Percentiles rank a stretch among this genome's conserved stretches.
phyloP scores from a whole-genome alignment of 2,797 vertebrate species.

The Eulemur coronatus region DNA sequence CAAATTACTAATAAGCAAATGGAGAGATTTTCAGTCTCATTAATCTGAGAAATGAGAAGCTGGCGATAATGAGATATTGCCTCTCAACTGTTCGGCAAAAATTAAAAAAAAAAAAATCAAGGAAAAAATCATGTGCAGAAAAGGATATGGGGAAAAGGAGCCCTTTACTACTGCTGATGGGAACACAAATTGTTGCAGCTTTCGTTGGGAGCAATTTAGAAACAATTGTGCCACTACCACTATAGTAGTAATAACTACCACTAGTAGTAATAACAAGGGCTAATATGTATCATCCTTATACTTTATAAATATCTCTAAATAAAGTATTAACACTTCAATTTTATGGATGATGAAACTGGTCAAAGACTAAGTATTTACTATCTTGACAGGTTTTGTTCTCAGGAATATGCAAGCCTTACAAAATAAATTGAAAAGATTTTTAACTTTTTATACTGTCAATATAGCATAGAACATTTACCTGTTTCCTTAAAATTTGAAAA shows the following conservation, averaged over 20 bases:
- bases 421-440: background rate
- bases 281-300: background rate
- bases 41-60: background rate
- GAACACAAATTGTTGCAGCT: background rate
- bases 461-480: background rate
- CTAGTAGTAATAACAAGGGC: background rate
- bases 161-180: background rate
- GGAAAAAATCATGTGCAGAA: background rate
- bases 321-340: background rate
- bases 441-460: background rate
- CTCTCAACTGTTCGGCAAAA: background rate
- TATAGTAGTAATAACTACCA: background rate
- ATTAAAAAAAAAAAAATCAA: background rate
- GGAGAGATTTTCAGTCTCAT: background rate
- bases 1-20: slow-evolving; percentile 1
- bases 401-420: background rate
- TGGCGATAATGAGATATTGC: background rate
- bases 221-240: background rate
- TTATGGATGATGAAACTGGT: background rate
- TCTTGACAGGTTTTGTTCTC: background rate
- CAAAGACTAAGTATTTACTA: background rate
- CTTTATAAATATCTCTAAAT: background rate
- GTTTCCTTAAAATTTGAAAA: background rate
- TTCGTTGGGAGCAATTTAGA: background rate
- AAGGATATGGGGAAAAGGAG: background rate